These are phyloP conservation scores for Oncorhynchus masou DNA, from an alignment of 2,113 vertebrate genomes.

Conservation along the genomic window DNA sequence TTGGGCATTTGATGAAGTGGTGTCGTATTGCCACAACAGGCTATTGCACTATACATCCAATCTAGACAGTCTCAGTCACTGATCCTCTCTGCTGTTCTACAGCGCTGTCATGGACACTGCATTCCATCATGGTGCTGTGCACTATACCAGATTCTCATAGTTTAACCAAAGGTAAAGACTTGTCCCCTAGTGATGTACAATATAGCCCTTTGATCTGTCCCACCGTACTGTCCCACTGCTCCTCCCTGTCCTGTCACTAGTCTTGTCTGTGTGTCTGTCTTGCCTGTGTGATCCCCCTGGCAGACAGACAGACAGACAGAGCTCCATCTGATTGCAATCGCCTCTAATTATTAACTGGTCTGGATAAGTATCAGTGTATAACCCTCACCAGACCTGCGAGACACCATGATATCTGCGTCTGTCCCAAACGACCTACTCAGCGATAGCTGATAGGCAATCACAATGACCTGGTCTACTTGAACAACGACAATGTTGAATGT, in stretches of 20 bases:
- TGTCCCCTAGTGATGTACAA: not conserved
- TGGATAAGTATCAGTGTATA: conserved; percentile 26
- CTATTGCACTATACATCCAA: conserved; percentile 52
- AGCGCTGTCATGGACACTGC: not conserved
- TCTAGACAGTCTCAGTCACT: conserved; percentile 29
- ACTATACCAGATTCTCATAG: not conserved
- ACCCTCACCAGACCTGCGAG: conserved; percentile 54
- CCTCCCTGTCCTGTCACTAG: not conserved
- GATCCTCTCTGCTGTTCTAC: not conserved
- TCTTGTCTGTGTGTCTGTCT: conserved; percentile 10
- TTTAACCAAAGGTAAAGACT: not conserved
- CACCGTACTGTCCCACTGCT: not conserved
- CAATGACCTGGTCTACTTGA: conserved; percentile 49
- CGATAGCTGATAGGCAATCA: conserved; percentile 41
- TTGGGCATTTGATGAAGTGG: conserved; percentile 32
- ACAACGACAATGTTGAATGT: conserved; percentile 38
- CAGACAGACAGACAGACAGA: conserved; percentile 43
- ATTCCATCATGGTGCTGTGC: not conserved
- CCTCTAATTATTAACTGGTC: conserved; percentile 47
- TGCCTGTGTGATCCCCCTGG: not conserved
- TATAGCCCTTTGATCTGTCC: not conserved
- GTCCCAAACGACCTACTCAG: conserved; percentile 50
- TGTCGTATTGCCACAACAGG: conserved; percentile 66
- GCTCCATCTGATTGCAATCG: conserved; percentile 52
- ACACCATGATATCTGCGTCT: conserved; percentile 52